phyloP scores from a whole-genome alignment of 2,113 vertebrate species.

The Rhea pennata region DNA sequence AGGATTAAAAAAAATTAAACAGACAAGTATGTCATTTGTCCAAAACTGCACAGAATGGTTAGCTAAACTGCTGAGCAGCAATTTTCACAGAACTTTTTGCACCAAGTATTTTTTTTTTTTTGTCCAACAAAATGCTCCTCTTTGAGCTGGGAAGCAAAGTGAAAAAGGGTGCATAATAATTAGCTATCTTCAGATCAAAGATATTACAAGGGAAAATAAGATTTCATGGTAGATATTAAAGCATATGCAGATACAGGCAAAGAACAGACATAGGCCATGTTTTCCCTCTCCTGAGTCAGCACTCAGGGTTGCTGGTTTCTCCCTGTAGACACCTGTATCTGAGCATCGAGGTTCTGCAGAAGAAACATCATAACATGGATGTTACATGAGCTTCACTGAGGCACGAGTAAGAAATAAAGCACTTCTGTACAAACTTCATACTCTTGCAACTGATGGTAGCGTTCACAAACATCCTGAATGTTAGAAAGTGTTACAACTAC shows the following conservation, averaged over 20 bases:
- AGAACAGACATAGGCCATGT: background rate
- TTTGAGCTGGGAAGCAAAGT: background rate
- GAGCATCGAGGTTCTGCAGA: background rate
- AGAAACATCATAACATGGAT: rapidly evolving
- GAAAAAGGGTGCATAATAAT: background rate
- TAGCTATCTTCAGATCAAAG: background rate
- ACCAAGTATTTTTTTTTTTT: background rate
- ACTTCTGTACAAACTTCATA: background rate
- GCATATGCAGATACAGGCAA: background rate
- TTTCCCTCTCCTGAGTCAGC: background rate
- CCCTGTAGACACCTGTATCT: background rate
- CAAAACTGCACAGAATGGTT: background rate
- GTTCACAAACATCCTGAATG: background rate
- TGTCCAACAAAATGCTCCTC: background rate
- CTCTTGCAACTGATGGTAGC: too few relatives aligned
- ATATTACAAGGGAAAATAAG: background rate
- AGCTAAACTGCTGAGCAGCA: background rate
- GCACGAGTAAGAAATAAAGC: background rate
- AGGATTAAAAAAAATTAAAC: background rate
- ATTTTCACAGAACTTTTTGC: background rate
- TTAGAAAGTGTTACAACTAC: background rate
- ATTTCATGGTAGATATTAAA: background rate
- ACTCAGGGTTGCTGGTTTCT: background rate
- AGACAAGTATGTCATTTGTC: background rate
- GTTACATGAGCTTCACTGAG: rapidly evolving